phyloP scores from a whole-genome alignment of 1,140 invertebrate genomes.

The Arctopsyche grandis region DNA sequence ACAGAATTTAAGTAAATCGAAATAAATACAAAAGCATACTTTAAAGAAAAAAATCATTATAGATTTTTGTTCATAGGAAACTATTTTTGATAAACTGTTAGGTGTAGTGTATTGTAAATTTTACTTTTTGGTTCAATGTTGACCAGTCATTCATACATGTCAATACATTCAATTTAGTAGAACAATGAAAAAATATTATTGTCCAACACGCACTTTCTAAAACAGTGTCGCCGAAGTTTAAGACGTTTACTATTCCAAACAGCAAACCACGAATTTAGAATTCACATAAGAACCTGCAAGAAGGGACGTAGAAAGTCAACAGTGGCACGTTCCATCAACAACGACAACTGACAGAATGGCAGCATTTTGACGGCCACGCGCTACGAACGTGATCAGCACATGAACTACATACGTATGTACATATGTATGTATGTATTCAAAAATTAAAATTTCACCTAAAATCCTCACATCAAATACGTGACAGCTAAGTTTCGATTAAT shows the following conservation, averaged over 20 bases:
- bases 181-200: conserved; percentile 12
- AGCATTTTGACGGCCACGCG: conserved; percentile 3
- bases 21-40: too few species aligned
- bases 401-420: too few species aligned
- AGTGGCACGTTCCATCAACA: not conserved
- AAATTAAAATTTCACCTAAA: too few species aligned
- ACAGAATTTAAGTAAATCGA: too few species aligned
- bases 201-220: not conserved
- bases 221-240: conserved; percentile 4
- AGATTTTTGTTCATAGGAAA: too few species aligned
- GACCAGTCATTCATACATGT: not conserved
- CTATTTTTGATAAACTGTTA: too few species aligned
- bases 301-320: conserved; percentile 6
- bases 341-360: not conserved
- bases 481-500: too few species aligned
- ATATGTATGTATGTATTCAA: too few species aligned
- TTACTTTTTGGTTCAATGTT: too few species aligned
- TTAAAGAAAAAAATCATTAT: too few species aligned
- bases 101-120: too few species aligned
- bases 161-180: not conserved
- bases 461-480: too few species aligned
- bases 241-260: not conserved
- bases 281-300: conserved; percentile 4
- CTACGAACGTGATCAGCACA: not conserved
- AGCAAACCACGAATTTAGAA: not conserved